Evolutionary conservation across 1,140 invertebrate genomes (phyloP), one percentile per base, ranked within the genome.

Genomic region (Harpegnathos saltator): DNA sequence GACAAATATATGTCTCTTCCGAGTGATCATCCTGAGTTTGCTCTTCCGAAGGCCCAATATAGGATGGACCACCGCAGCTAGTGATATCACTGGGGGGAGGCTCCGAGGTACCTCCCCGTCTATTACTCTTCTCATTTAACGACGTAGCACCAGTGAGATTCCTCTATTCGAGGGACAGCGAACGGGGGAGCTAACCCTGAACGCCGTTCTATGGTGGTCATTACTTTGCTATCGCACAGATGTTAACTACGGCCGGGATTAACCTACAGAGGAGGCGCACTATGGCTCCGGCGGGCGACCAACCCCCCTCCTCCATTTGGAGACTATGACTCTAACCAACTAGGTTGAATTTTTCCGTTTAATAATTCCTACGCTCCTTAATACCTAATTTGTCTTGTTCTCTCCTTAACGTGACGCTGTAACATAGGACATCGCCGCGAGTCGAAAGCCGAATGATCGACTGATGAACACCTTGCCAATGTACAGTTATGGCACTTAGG

Each of bases 101-200:
- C 33, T 65, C 62, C 62, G 33, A 65, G 29, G 33, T 65, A 65
- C 62, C 62, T 65, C 62, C 62, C 17, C 33, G 0, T 17, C 59
- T 29, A 62, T 4, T 2, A 44, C 14, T 65, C n/a, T 65, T 5
- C 7, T 19, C 44, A 44, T 65, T 65, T 12, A 44, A 3, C 4
- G 17, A 17, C 29, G 33, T 65, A 65, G 62, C 33, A 65, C 29
- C 33, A 65, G 44, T 65, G 62, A 65, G 24, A 59, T 38, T 44
- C 29, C 29, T 9, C 61, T 0, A n/a, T 15, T 1, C 17, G 4
- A 17, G 29, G 44, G 11, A 24, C n/a, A 29, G 11, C 62, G 5
- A 19, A 3, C 19, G 17, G n/a, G n/a, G 62, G 33, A 19, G 62
- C 33, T 65, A 65, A 4, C 33, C 29, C 62, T 33, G n/a, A 33